Base-by-base conservation (phyloP, 2,797 vertebrate species). In the Coendou prehensilis region DNA sequence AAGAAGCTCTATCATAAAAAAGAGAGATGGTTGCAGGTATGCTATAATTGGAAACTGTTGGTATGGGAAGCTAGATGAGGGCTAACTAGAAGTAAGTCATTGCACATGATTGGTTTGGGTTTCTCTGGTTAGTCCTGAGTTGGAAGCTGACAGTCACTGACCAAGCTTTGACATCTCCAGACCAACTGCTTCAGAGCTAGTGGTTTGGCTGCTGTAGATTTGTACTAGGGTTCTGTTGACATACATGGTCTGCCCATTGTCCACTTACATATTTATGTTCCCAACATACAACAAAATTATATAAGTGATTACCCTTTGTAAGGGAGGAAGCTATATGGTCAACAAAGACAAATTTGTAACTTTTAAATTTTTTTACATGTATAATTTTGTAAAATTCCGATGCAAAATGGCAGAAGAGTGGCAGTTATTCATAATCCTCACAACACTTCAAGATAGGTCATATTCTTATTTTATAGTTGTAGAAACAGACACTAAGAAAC, bases 271-370 rank as follows among this genome's bases (percentile, higher is more conserved):
- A 64, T 57, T 79, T 45, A 73, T n/a, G 61, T 52, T 82, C 56
- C 92, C 50, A 41, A 6, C 41, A 80, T 47, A 15, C 4, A 69
- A 37, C 86, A 82, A 71, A 67, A 26, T 88, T 26, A 52, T 30
- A 59, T 20, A 63, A 93, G 54, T 6, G 14, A 22, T 67, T 83
- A 73, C 59, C 26, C 78, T 1, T 33, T 30, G 13, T 28, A 73
- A 93, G 28, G 45, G 14, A 20, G 41, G 30, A 85, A 64, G 26
- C 9, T 4, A 1, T 61, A 56, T 17, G 57, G 56, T 83, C 69
- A 59, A 30, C n/a, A 93, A 97, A 95, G 54, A 15, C 54, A 57
- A 88, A 76, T 30, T n/a, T 59, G 3, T 91, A 85, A 91, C 50
- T 30, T 45, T 69, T 59, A 33, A 88, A 69, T 82, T 73, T 85